Evolutionary conservation across 2,797 vertebrate genomes (phyloP).

Genomic region (Danio aesculapii): DNA sequence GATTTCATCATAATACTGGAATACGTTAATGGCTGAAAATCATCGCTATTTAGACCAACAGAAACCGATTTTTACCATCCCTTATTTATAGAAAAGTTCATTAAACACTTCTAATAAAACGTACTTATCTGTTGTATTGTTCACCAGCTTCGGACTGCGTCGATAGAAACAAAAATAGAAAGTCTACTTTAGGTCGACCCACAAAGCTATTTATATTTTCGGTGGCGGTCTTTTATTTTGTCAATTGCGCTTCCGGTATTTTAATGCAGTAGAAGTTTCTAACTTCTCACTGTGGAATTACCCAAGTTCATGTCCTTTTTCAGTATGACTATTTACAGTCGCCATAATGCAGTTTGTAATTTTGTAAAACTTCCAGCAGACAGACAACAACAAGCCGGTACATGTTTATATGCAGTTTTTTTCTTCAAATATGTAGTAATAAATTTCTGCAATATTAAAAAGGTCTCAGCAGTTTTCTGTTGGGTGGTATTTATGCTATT

Average conservation of each 20-base stretch:
- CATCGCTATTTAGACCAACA: neutral
- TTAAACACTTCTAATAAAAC: no score
- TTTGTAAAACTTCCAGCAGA: neutral
- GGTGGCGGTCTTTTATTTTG: neutral
- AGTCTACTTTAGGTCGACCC: neutral
- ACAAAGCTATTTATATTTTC: neutral
- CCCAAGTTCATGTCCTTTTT: neutral
- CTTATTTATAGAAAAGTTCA: neutral
- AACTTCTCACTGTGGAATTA: neutral
- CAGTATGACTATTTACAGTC: neutral
- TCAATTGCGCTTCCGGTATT: neutral
- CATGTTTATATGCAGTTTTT: neutral
- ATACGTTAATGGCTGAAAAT: neutral
- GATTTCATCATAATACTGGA: neutral
- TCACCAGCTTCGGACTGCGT: neutral
- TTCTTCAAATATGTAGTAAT: neutral
- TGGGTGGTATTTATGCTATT: no score
- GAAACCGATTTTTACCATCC: no score
- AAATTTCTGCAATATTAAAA: neutral
- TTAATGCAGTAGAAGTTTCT: neutral
- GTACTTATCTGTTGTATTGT: neutral
- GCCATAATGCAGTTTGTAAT: neutral
- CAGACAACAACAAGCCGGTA: neutral
- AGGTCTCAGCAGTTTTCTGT: neutral
- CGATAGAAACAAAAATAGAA: neutral